Conservation (phyloP, 2,797 vertebrate species). For the Bovichtus diacanthus region DNA sequence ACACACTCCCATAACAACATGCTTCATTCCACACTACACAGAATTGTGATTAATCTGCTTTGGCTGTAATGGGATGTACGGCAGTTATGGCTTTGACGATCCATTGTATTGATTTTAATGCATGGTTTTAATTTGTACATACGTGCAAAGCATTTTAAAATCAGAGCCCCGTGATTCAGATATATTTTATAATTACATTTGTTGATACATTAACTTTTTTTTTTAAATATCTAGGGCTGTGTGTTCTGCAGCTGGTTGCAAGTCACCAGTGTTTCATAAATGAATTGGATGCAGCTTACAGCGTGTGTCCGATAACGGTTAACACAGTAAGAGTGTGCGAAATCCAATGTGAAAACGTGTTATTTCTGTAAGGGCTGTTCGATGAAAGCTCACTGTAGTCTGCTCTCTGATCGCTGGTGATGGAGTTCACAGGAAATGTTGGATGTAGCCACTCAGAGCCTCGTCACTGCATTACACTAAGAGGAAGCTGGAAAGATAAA, state of each 20-base stretch:
- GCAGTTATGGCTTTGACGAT: slow-evolving; percentile 33
- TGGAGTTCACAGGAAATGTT: slow-evolving; percentile 6
- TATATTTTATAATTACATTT: slow-evolving; percentile 34
- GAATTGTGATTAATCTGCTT: slow-evolving; percentile 55
- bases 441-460: neutral
- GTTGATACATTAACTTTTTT: neutral
- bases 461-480: neutral
- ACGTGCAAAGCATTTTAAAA: slow-evolving; percentile 41
- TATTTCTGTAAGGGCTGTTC: slow-evolving; percentile 35
- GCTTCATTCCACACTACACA: slow-evolving; percentile 52
- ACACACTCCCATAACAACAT: slow-evolving; percentile 17
- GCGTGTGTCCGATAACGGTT: slow-evolving; percentile 4
- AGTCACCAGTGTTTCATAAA: slow-evolving; percentile 16
- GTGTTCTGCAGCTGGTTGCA: slow-evolving; percentile 1
- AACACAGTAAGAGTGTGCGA: slow-evolving; percentile 18
- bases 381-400: slow-evolving; percentile 24
- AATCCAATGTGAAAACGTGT: slow-evolving; percentile 29
- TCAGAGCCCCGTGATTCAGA: slow-evolving; percentile 18
- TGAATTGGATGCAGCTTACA: slow-evolving; percentile 32
- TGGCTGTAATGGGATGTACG: slow-evolving; percentile 35
- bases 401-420: slow-evolving; percentile 34
- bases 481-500: slow-evolving; percentile 25
- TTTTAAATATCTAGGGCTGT: neutral
- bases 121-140: slow-evolving; percentile 31
- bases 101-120: slow-evolving; percentile 62